Percentiles rank a stretch among this genome's conserved stretches.
phyloP scores from a whole-genome alignment of 2,797 vertebrate genomes.

The Helicolenus hilgendorfi region DNA sequence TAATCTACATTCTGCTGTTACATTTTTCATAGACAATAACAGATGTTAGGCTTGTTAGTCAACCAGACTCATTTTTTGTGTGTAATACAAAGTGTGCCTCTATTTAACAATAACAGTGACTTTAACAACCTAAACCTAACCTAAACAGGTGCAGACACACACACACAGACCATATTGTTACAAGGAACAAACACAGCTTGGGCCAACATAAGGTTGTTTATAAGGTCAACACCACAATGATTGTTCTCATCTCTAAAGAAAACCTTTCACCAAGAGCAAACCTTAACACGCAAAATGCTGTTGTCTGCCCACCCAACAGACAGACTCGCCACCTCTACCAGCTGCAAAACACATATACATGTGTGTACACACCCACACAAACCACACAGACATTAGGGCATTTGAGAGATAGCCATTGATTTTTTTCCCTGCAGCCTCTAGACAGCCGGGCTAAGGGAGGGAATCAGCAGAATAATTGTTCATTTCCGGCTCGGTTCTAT shows the following conservation, averaged over 20 bases:
- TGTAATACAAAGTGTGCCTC: not conserved
- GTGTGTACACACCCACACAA: slow-evolving; percentile 4
- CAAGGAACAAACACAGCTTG: not conserved
- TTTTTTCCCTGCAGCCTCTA: slow-evolving; percentile 36
- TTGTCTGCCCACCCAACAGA: not conserved
- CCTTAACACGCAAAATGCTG: slow-evolving; percentile 1
- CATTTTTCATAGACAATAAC: not conserved
- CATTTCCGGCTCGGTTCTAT: slow-evolving; percentile 74
- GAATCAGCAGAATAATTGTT: slow-evolving; percentile 78
- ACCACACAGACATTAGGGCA: slow-evolving; percentile 3
- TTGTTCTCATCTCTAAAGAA: slow-evolving; percentile 1
- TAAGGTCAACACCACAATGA: slow-evolving; percentile 27
- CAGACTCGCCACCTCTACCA: not conserved
- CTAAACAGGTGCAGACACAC: too few species aligned
- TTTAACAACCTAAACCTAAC: not conserved
- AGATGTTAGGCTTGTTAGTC: not conserved
- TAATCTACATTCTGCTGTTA: not conserved
- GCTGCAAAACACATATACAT: not conserved
- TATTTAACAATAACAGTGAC: not conserved
- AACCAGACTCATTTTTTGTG: not conserved
- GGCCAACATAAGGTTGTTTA: not conserved
- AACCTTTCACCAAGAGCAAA: slow-evolving; percentile 14
- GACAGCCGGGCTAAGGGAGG: slow-evolving; percentile 27
- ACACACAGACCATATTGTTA: not conserved
- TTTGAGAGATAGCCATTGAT: slow-evolving; percentile 60